These are phyloP conservation scores for Polyommatus iphigenia DNA, from an alignment of 2,888 invertebrate genomes.

Conservation along the genomic window DNA sequence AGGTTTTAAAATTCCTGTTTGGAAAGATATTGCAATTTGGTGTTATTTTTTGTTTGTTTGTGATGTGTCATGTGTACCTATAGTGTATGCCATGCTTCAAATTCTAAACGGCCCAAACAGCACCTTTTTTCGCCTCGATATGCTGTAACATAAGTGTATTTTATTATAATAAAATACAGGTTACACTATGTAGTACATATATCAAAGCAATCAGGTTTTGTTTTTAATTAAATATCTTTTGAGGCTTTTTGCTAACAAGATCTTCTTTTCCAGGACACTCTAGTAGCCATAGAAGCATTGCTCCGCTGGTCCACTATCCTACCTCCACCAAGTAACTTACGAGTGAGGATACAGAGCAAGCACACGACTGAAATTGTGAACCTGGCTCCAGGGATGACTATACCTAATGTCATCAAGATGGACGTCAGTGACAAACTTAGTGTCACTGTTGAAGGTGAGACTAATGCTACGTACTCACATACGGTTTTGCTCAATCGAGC, in stretches of 20 bases:
- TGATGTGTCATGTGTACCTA: too few species aligned
- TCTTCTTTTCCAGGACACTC: constrained; percentile 70
- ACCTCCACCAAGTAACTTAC: constrained; percentile 50
- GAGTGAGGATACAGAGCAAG: constrained; percentile 53
- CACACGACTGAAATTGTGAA: constrained; percentile 41
- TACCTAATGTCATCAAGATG: constrained; percentile 56
- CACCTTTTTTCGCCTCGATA: too few species aligned
- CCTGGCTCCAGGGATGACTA: constrained; percentile 48
- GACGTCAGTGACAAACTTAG: constrained; percentile 47
- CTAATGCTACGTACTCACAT: not conserved
- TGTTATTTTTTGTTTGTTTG: too few species aligned
- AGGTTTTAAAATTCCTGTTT: too few species aligned
- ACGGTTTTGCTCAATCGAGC: too few species aligned
- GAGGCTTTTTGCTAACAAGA: not conserved
- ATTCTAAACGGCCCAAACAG: too few species aligned
- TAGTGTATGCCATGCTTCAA: too few species aligned
- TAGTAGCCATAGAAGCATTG: constrained; percentile 80
- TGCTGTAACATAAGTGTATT: too few species aligned
- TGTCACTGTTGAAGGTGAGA: constrained; percentile 56
- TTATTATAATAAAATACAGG: too few species aligned
- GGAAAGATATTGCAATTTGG: too few species aligned
- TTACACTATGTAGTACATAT: too few species aligned
- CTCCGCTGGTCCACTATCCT: constrained; percentile 65
- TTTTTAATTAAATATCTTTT: not conserved
- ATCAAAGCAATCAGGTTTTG: too few species aligned